Conservation (phyloP, 2,113 vertebrate species). For the Podarcis cretensis region DNA sequence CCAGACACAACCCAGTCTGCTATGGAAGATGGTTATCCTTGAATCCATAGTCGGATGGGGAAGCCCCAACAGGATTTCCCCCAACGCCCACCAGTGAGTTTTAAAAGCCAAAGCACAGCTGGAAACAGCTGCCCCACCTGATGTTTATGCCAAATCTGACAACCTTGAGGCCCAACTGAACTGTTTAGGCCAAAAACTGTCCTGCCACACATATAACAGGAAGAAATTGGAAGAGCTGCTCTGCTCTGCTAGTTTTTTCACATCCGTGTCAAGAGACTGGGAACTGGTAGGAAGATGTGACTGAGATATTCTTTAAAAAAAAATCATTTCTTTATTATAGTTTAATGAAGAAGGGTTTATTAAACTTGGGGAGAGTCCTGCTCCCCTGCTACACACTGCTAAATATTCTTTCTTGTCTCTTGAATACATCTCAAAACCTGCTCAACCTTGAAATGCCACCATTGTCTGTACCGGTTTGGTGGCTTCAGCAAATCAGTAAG, state of each 20-base stretch:
- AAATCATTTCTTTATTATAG: neutral
- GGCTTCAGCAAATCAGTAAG: neutral
- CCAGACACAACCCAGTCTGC: neutral
- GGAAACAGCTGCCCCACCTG: neutral
- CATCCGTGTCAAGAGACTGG: neutral
- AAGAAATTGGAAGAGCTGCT: neutral
- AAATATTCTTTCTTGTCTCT: neutral
- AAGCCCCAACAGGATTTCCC: neutral
- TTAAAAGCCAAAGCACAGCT: neutral
- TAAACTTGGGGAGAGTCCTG: neutral
- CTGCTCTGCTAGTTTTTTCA: neutral
- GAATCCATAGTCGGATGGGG: too few species aligned
- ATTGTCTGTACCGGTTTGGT: neutral
- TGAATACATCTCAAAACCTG: neutral
- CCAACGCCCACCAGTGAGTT: neutral
- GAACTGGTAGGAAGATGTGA: neutral
- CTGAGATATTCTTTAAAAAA: neutral
- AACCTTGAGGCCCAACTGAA: neutral
- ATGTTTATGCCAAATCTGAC: neutral
- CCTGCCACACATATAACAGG: neutral
- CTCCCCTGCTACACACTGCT: neutral
- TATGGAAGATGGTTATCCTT: too few species aligned
- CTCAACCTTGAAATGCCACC: neutral
- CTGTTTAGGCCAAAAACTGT: neutral
- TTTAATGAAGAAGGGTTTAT: neutral